Evolutionary conservation across 2,888 invertebrate species (phyloP).

Genomic region (Harpalus rufipes): DNA sequence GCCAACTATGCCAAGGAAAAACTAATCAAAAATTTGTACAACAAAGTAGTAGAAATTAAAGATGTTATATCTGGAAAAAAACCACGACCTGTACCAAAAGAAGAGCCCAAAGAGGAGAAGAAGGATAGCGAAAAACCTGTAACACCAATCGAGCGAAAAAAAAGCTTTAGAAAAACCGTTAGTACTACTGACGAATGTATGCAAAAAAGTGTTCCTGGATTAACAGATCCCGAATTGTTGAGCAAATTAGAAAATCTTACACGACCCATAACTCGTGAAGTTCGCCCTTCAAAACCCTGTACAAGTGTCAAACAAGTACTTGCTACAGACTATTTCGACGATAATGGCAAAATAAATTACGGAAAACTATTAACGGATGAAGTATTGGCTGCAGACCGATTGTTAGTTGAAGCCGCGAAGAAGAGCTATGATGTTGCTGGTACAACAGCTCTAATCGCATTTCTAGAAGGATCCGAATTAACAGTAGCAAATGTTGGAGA

Average conservation of each 20-base stretch:
- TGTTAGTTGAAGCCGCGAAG: constrained; percentile 90
- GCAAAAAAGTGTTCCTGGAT: constrained; percentile 77
- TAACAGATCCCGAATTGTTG: constrained; percentile 84
- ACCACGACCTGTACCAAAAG: constrained; percentile 69
- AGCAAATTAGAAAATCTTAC: constrained; percentile 83
- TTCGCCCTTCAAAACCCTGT: constrained; percentile 78
- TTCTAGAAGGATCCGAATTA: constrained; percentile 89
- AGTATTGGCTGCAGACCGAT: constrained; percentile 90
- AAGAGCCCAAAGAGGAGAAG: constrained; percentile 77
- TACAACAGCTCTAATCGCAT: constrained; percentile 94
- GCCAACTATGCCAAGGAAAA: constrained; percentile 95
- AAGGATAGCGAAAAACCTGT: constrained; percentile 76
- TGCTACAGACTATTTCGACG: constrained; percentile 83
- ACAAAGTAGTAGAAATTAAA: constrained; percentile 87
- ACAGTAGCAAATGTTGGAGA: constrained; percentile 98
- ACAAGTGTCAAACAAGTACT: constrained; percentile 78
- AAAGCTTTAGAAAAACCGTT: constrained; percentile 84
- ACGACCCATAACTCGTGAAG: constrained; percentile 82
- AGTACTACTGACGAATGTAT: constrained; percentile 80
- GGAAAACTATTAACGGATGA: constrained; percentile 91
- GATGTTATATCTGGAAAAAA: constrained; percentile 83
- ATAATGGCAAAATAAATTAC: constrained; percentile 88
- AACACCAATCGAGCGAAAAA: constrained; percentile 79
- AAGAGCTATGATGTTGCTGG: constrained; percentile 88
- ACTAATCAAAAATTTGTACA: constrained; percentile 88